Evolutionary conservation across 2,888 invertebrate genomes (phyloP).

Genomic region (Mechanitis messenoides): DNA sequence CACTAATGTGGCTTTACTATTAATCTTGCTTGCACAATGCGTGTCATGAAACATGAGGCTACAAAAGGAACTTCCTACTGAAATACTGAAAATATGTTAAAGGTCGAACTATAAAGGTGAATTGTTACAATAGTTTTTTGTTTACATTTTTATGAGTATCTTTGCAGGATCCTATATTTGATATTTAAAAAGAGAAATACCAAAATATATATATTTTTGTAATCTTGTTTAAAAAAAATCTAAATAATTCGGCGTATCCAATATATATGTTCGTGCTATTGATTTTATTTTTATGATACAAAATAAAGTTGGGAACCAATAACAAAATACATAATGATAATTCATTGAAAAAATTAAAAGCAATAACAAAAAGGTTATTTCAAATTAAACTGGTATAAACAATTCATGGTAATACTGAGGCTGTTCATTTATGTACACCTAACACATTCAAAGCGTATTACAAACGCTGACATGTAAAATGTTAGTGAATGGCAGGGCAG

Average conservation of each 20-base stretch:
- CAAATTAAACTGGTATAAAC: not conserved
- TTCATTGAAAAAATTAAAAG: too few relatives aligned
- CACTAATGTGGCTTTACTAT: constrained; percentile 61
- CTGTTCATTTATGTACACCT: constrained; percentile 15
- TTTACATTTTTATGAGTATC: not conserved
- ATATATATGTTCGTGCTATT: too few relatives aligned
- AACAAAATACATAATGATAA: too few relatives aligned
- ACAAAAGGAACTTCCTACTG: constrained; percentile 44
- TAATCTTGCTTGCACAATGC: constrained; percentile 71
- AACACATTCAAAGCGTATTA: constrained; percentile 27
- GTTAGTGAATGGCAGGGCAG: constrained; percentile 29
- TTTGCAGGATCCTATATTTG: too few relatives aligned
- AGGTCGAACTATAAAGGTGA: constrained; percentile 13
- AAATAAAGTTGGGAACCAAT: too few relatives aligned
- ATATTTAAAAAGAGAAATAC: too few relatives aligned
- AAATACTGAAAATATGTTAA: constrained; percentile 14
- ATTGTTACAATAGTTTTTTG: constrained; percentile 3
- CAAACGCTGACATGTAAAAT: constrained; percentile 27
- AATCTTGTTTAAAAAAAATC: too few relatives aligned
- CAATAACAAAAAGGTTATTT: not conserved
- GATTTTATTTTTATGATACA: too few relatives aligned
- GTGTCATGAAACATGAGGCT: constrained; percentile 49
- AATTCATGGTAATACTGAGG: constrained; percentile 30
- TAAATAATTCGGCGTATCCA: too few relatives aligned
- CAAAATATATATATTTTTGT: too few relatives aligned